Conservation (phyloP, 37 sponge, comb jelly and placozoan species). For the Diacarnus erythraeanus region DNA sequence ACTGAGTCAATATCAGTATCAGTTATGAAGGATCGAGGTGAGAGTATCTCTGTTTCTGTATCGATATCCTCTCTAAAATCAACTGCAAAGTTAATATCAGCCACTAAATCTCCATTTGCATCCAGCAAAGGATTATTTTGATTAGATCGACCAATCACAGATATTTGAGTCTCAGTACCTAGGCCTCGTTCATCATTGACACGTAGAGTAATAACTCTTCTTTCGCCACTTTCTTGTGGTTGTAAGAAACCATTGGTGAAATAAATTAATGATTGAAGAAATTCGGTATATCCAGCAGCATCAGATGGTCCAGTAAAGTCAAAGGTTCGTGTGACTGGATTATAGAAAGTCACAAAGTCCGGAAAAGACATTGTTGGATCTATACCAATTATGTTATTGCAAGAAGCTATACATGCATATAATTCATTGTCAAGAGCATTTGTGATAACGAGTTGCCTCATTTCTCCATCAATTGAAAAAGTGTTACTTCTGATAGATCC, state of each 20-base stretch:
- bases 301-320: conserved; percentile 18
- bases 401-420: conserved; percentile 59
- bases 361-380: neutral
- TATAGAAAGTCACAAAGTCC: conserved; percentile 18
- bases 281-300: conserved; percentile 34
- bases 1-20: conserved; percentile 55
- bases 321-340: conserved; percentile 43
- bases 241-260: conserved; percentile 38
- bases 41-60: conserved; percentile 25
- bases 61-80: conserved; percentile 40
- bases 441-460: conserved; percentile 38
- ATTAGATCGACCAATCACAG: conserved; percentile 55
- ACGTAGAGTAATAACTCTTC: conserved; percentile 29
- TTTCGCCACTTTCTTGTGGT: conserved; percentile 46
- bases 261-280: conserved; percentile 34
- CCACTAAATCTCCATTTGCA: conserved; percentile 55
- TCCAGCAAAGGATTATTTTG: conserved; percentile 56
- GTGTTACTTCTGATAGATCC: conserved; percentile 19
- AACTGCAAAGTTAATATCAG: conserved; percentile 41
- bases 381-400: conserved; percentile 22
- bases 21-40: conserved; percentile 28
- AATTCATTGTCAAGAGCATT: neutral
- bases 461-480: conserved; percentile 23
- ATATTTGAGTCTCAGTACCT: conserved; percentile 29
- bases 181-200: conserved; percentile 35